Percentiles rank a stretch among this genome's conserved stretches.
Evolutionary conservation across 2,797 vertebrate species (phyloP).

Genomic region (Typhlichthys subterraneus): DNA sequence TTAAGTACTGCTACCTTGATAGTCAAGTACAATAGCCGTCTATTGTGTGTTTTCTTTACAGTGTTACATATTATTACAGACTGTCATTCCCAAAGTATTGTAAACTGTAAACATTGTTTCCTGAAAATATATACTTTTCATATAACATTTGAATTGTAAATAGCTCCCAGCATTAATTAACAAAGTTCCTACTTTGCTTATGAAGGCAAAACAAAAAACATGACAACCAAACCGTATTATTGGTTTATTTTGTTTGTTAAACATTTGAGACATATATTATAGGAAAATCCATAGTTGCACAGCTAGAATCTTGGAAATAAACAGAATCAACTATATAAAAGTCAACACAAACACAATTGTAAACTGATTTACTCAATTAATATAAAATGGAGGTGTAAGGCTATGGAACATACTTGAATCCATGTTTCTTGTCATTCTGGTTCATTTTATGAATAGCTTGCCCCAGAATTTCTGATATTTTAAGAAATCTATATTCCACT

Average conservation of each 20-base stretch:
- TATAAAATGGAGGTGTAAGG: neutral
- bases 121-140: constrained; percentile 48
- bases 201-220: constrained; percentile 22
- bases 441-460: constrained; percentile 50
- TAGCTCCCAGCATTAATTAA: constrained; percentile 47
- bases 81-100: constrained; percentile 22
- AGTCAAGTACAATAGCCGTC: constrained; percentile 24
- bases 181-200: constrained; percentile 39
- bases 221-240: constrained; percentile 1
- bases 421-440: constrained; percentile 21
- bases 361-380: constrained; percentile 11
- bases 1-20: constrained; percentile 57
- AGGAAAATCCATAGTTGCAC: too few species aligned
- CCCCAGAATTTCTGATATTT: constrained; percentile 16
- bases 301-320: too few species aligned
- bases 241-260: constrained; percentile 7
- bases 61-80: constrained; percentile 33
- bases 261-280: too few species aligned
- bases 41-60: constrained; percentile 15
- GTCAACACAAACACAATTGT: neutral
- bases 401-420: constrained; percentile 4
- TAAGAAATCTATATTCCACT: constrained; percentile 28
- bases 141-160: constrained; percentile 48
- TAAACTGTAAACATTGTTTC: constrained; percentile 45
- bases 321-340: neutral